A percentile compares a stretch with the other conserved stretches of the same genome.
phyloP scores from a whole-genome alignment of 2,797 vertebrate genomes.

The Syndactyla subalaris region DNA sequence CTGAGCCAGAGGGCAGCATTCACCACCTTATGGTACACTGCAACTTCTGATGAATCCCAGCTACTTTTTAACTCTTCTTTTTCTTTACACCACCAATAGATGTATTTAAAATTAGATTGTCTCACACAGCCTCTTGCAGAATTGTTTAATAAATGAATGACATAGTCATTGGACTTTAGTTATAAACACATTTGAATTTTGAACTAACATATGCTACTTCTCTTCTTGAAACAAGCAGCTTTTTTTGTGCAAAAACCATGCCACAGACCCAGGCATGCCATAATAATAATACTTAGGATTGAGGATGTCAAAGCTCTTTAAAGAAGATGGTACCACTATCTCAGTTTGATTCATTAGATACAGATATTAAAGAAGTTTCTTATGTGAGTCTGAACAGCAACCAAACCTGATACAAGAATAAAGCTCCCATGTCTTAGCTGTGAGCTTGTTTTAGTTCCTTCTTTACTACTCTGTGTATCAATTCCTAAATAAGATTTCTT shows the following conservation, averaged over 20 bases:
- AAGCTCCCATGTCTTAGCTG: not conserved
- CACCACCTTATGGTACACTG: not conserved
- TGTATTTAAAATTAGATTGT: not conserved
- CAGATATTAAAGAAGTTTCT: not conserved
- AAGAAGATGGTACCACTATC: not conserved
- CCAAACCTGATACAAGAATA: not conserved
- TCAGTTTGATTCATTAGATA: conserved; percentile 14
- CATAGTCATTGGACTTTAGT: not conserved
- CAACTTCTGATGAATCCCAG: not conserved
- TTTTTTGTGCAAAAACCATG: not conserved
- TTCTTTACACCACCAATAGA: not conserved
- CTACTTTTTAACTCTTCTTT: not conserved
- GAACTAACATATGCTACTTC: not conserved
- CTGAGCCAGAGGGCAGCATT: conserved; percentile 68
- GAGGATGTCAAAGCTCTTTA: not conserved
- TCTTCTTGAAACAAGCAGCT: not conserved
- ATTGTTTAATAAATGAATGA: conserved; percentile 33
- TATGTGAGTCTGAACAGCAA: not conserved
- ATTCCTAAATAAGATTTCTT: conserved; percentile 39
- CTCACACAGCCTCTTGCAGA: not conserved
- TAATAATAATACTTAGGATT: not conserved
- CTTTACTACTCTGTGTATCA: not conserved
- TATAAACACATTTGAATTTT: conserved; percentile 57
- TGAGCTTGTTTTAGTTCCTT: not conserved
- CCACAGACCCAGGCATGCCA: not conserved